Base-by-base conservation (phyloP, 2,113 vertebrate genomes). In the Ramphastos sulfuratus region DNA sequence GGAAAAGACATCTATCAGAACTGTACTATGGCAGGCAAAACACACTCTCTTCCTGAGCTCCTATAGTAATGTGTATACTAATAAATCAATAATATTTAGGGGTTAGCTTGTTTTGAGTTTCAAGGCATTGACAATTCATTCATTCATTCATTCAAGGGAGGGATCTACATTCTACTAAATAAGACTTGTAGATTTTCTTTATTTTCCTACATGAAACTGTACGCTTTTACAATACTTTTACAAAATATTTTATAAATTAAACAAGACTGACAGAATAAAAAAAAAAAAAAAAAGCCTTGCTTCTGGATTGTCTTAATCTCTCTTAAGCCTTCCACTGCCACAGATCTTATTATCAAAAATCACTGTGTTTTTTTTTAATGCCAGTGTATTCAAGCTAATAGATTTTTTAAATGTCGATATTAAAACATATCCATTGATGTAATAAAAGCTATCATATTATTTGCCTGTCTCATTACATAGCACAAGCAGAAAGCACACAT, bases 371-470 rank as follows among this genome's bases (percentile, higher is more conserved):
- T 63, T 81, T 66, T 81, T 83, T 56, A 54, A 79, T 60, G 39
- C 52, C 39, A 67, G n/a, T 25, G 54, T 8, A 10, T 82, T 89
- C 75, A 79, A 79, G 52, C 14, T 85, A 89, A 86, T 88, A 76
- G 69, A 83, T 87, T 94, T 93, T 76, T 56, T 2, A 89, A 92
- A 93, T 48, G 44, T 58, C 83, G 60, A 55, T 87, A 78, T 76
- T 88, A 91, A 90, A 95, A 91, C 42, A 63, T 33, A 83, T 48
- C 56, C 60, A 96, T 87, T 66, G 81, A 93, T 92, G 71, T 52
- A 92, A 79, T 54, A 89, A 94, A 79, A 73, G 55, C 42, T 48
- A 79, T 75, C 48, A 39, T 66, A 35, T 80, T 70, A 89, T 82
- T 76, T 63, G 27, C 46, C 63, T 73, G 28, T 58, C 16, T 61